phyloP scores from a whole-genome alignment of 2,888 invertebrate genomes.

The Sminthurinus aureus region DNA sequence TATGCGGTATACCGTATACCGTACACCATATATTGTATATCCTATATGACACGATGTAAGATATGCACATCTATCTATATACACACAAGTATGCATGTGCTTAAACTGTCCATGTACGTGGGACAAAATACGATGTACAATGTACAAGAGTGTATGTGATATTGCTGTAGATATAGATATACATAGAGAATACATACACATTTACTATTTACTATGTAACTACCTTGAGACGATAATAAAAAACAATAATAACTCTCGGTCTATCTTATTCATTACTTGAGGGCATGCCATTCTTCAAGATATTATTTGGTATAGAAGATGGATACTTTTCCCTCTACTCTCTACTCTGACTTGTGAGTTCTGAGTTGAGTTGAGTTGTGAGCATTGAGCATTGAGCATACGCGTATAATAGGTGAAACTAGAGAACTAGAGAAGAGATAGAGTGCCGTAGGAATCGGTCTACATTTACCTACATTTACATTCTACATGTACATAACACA shows the following conservation, averaged over 20 bases:
- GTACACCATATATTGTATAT: background rate
- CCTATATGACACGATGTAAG: background rate
- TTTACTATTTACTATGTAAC: slow-evolving; percentile 7
- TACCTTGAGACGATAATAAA: slow-evolving; percentile 9
- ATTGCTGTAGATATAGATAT: background rate
- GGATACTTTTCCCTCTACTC: background rate
- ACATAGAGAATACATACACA: background rate
- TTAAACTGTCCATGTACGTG: background rate
- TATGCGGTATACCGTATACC: too few relatives aligned
- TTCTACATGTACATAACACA: background rate
- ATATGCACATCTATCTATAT: background rate
- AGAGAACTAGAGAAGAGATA: too few relatives aligned
- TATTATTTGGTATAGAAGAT: background rate
- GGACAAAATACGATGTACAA: background rate
- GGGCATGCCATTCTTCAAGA: slow-evolving; percentile 10
- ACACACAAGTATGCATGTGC: too few relatives aligned
- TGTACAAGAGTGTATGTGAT: background rate
- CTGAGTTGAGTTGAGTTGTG: background rate
- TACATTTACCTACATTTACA: background rate
- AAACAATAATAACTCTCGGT: slow-evolving; percentile 12
- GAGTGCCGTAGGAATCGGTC: too few relatives aligned
- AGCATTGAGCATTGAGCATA: background rate
- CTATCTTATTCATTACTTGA: slow-evolving; percentile 11
- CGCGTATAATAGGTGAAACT: background rate
- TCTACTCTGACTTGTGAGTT: background rate